Evolutionary conservation across 2,113 vertebrate genomes (phyloP), one percentile per base, ranked within the genome.

Genomic region (Tamias sibiricus): DNA sequence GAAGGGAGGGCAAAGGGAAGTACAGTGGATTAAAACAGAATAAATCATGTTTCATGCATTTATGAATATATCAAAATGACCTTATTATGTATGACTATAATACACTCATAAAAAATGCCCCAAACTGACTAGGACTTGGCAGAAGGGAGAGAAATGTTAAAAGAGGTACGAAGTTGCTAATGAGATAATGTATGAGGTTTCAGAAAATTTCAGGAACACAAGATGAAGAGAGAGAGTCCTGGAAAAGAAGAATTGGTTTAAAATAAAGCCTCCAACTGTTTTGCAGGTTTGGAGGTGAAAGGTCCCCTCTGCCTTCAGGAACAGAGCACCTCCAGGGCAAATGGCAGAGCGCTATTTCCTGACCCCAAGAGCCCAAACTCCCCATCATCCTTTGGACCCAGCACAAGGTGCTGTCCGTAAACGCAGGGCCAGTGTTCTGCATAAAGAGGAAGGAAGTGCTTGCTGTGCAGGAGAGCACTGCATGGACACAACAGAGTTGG

Each of bases 391-490:
- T 83, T 22, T 40, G 75, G 76, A 5, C 72, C 74, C 37, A 32
- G 54, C 19, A 4, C 4, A 1, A 11, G 19, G 74, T 4, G 42
- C 59, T 8, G 68, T 30, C 52, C 5, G 17, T 68, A 74, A 95
- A 91, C 85, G 74, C 37, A 4, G n/a, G 71, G 47, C 93, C 37
- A 35, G 54, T 4, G 49, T 24, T 87, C 47, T 20, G 22, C 16
- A 3, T 3, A 20, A 95, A 95, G 96, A 91, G 89, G 97, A 97
- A 96, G 97, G 96, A 97, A 95, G 89, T 83, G 10, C 52, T 85
- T n/a, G 6, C 62, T 7, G 82, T 86, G 91, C 91, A 75, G 4
- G 17, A 30, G 52, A 35, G 16, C 24, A 7, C 91, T 35, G 66
- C 86, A 32, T 44, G 79, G 19, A 49, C 72, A 30, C 40, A 28